phyloP scores from a whole-genome alignment of 2,888 invertebrate species.

The Ceratothoa steindachneri region DNA sequence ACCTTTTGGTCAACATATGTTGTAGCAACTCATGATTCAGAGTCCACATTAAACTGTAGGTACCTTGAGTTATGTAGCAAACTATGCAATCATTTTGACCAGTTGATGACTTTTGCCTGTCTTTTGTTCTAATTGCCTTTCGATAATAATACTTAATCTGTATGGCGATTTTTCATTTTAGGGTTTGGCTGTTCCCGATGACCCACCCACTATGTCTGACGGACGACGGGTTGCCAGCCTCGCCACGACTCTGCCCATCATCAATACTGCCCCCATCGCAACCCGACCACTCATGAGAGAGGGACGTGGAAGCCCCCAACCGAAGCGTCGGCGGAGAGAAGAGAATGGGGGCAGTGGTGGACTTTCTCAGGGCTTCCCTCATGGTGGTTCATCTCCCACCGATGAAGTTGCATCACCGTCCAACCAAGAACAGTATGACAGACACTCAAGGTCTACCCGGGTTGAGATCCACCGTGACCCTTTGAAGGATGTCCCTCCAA shows the following conservation, averaged over 20 bases:
- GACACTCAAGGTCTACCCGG: neutral
- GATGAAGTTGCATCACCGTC: neutral
- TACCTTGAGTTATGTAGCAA: no score
- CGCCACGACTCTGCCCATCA: neutral
- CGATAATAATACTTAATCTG: no score
- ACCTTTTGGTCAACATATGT: no score
- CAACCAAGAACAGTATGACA: neutral
- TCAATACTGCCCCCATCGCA: neutral
- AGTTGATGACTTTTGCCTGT: no score
- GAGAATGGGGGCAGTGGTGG: constrained; percentile 25
- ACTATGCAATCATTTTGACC: no score
- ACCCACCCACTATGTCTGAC: constrained; percentile 15
- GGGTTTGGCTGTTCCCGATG: constrained; percentile 43
- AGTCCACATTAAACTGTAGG: no score
- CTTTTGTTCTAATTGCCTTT: no score
- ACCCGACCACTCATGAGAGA: constrained; percentile 7
- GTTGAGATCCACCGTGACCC: neutral
- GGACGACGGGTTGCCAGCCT: neutral
- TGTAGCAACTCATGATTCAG: no score
- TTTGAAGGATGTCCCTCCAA: neutral
- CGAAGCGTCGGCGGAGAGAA: constrained; percentile 31
- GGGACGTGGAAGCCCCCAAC: constrained; percentile 28
- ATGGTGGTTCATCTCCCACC: neutral
- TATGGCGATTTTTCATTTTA: neutral
- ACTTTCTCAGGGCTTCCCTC: constrained; percentile 16